Percentiles rank a stretch among this genome's conserved stretches.
phyloP scores from a whole-genome alignment of 2,888 invertebrate species.

The Ochropacha duplaris region DNA sequence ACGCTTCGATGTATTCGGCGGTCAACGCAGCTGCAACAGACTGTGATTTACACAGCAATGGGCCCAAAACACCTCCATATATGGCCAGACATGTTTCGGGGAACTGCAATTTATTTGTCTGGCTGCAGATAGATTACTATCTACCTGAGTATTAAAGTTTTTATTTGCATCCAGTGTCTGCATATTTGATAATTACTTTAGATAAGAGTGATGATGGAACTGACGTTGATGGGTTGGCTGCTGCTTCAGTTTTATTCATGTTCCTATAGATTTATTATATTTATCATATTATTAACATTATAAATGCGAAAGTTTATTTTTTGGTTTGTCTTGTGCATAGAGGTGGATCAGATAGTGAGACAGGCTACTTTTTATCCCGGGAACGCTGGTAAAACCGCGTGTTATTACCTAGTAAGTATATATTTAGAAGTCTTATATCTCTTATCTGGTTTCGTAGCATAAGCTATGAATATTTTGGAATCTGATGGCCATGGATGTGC shows the following conservation, averaged over 20 bases:
- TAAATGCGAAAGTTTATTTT: no score
- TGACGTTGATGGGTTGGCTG: background rate
- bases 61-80: constrained; percentile 54
- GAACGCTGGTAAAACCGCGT: no score
- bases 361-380: no score
- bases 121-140: constrained; percentile 47
- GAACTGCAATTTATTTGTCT: constrained; percentile 66
- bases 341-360: no score
- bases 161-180: constrained; percentile 11
- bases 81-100: constrained; percentile 57
- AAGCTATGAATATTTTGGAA: no score
- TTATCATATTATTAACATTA: no score
- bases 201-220: background rate
- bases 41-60: constrained; percentile 63
- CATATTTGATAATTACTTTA: constrained; percentile 3
- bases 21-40: constrained; percentile 41
- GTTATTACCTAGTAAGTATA: no score
- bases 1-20: constrained; percentile 16
- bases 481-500: no score
- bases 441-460: no score
- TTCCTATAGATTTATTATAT: no score
- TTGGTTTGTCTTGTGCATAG: no score
- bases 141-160: constrained; percentile 21
- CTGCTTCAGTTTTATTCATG: background rate
- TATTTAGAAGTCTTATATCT: no score